These are phyloP conservation scores for Abscondita cerata DNA, from an alignment of 2,888 invertebrate genomes.

Conservation along the genomic window DNA sequence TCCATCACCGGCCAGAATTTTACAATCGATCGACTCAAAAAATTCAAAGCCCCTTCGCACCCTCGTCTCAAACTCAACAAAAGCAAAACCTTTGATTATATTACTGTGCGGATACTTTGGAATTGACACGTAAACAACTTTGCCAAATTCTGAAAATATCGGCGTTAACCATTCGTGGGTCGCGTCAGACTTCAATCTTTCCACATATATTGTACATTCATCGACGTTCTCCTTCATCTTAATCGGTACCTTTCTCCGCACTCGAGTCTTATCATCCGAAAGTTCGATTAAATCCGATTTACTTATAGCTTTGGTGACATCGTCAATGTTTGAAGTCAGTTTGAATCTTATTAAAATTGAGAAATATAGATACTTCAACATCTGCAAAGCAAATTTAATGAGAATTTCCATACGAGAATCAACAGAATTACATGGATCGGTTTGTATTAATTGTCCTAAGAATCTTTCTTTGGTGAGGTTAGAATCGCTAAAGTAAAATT, in stretches of 20 bases:
- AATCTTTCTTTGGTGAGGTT: constrained; percentile 91
- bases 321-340: constrained; percentile 67
- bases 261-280: constrained; percentile 74
- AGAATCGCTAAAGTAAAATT: constrained; percentile 94
- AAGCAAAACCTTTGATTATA: constrained; percentile 88
- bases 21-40: constrained; percentile 78
- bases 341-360: constrained; percentile 86
- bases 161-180: constrained; percentile 82
- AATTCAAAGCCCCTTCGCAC: constrained; percentile 75
- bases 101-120: constrained; percentile 82
- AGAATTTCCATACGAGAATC: neutral
- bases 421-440: constrained; percentile 68
- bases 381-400: constrained; percentile 54
- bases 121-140: constrained; percentile 85
- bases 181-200: constrained; percentile 80
- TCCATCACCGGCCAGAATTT: constrained; percentile 71
- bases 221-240: constrained; percentile 69
- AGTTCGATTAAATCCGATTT: constrained; percentile 76
- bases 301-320: constrained; percentile 79
- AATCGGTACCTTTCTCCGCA: constrained; percentile 66
- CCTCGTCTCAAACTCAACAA: constrained; percentile 81
- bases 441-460: constrained; percentile 72
- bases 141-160: constrained; percentile 83
- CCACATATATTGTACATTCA: constrained; percentile 84
- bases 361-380: constrained; percentile 73